Evolutionary conservation across 1,140 invertebrate species (phyloP), one percentile per base, ranked within the genome.

Genomic region (Hylaeus anthracinus): DNA sequence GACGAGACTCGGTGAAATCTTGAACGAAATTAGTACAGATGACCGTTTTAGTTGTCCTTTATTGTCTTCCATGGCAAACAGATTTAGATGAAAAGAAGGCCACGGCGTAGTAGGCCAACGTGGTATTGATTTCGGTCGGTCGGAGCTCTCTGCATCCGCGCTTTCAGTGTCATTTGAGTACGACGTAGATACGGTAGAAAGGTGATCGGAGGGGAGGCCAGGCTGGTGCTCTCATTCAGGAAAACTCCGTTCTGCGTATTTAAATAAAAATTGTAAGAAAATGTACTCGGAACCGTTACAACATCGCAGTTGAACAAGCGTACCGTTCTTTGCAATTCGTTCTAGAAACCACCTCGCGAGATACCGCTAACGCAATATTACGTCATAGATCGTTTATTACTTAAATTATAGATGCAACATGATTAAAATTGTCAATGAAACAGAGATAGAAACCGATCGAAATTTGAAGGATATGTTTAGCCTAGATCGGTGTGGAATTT

Each of bases 81-180:
- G 70, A 85, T 88, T 86, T 88, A 87, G 60, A 73, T 82, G 87
- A 86, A 89, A 90, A 90, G 89, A 89, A 90, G 88, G 89, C 86
- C 88, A 88, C 88, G 88, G 61, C 89, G 88, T 85, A 90, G 87
- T 90, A 89, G 79, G 81, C 86, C 87, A 87, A 65, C 83, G 60
- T 85, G 77, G 86, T 88, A 88, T 88, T 88, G 87, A 88, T 88
- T 88, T 88, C 87, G 81, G 81, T 81, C 77, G 73, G 77, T 61
- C 73, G 72, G 70, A 83, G 84, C 71, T 83, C 86, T 81, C 85
- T 87, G 78, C 81, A 87, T 87, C 79, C 78, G 64, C 85, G 79
- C 82, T 87, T 86, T 87, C 86, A 84, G 86, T 87, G 82, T 87
- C 82, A 84, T 66, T 86, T 80, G 82, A 87, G 82, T 86, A 86